Evolutionary conservation across 2,888 invertebrate genomes (phyloP).

Genomic region (Lithodes maja): DNA sequence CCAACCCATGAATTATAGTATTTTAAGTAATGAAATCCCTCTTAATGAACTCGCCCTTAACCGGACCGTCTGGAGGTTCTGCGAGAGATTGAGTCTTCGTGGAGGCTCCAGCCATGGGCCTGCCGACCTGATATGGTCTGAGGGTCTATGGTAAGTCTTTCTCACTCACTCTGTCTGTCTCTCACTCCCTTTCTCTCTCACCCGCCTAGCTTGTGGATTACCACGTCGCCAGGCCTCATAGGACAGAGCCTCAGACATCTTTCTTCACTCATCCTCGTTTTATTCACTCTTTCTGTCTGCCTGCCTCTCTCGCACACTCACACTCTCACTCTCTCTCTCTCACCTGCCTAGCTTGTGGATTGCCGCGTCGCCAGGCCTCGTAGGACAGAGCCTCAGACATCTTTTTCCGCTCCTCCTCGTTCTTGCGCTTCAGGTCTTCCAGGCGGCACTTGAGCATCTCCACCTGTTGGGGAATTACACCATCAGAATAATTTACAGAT

Average conservation of each 20-base stretch:
- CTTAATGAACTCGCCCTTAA: too few relatives aligned
- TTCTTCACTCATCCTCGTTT: conserved; percentile 57
- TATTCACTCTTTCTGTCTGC: too few relatives aligned
- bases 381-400: conserved; percentile 61
- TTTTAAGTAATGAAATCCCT: too few relatives aligned
- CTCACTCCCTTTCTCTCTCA: background rate
- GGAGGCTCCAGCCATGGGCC: too few relatives aligned
- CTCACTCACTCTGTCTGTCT: too few relatives aligned
- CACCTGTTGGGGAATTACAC: conserved; percentile 35
- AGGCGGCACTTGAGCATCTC: conserved; percentile 61
- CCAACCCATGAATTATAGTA: too few relatives aligned
- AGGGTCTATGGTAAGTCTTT: too few relatives aligned
- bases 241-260: conserved; percentile 59
- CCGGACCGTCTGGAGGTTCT: too few relatives aligned
- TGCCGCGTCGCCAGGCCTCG: conserved; percentile 62
- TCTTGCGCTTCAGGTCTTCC: conserved; percentile 64
- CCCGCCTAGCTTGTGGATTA: conserved; percentile 59
- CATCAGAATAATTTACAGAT: too few relatives aligned
- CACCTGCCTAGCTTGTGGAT: conserved; percentile 61
- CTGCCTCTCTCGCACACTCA: too few relatives aligned
- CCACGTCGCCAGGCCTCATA: conserved; percentile 65
- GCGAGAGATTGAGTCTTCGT: too few relatives aligned
- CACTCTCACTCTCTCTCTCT: background rate
- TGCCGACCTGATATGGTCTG: too few relatives aligned
- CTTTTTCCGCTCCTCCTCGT: conserved; percentile 65